Conservation (phyloP, 1,140 invertebrate genomes). For the Atta texana region DNA sequence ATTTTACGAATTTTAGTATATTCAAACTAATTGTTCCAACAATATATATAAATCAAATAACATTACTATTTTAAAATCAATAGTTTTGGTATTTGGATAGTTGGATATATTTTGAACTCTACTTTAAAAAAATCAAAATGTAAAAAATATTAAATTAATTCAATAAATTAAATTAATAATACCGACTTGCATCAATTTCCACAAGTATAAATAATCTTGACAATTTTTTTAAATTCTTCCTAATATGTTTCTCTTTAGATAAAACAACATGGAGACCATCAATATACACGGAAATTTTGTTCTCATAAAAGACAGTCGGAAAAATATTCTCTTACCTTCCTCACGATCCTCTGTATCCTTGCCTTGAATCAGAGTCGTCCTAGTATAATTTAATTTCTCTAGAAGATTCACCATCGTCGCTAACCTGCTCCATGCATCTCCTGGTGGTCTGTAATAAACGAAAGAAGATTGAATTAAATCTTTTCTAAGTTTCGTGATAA, state of each 20-base stretch:
- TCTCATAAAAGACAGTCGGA: neutral
- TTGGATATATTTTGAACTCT: neutral
- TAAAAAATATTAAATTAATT: neutral
- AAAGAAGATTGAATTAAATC: neutral
- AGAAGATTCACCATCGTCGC: slow-evolving; percentile 92
- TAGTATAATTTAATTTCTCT: slow-evolving; percentile 89
- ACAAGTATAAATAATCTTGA: neutral
- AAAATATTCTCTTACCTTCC: slow-evolving; percentile 77
- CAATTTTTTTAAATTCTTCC: neutral
- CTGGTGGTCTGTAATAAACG: slow-evolving; percentile 88
- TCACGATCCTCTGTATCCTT: slow-evolving; percentile 78
- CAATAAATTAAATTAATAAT: neutral
- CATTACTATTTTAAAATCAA: neutral
- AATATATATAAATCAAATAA: neutral
- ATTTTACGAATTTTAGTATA: neutral
- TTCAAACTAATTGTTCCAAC: neutral
- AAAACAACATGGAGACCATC: neutral
- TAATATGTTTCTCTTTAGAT: neutral
- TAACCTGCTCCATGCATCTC: slow-evolving; percentile 92
- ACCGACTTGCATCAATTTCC: neutral
- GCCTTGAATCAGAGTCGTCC: slow-evolving; percentile 80
- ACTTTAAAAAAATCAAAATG: neutral
- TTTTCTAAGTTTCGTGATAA: slow-evolving; percentile 46
- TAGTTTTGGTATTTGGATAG: too few species aligned
- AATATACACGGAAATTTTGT: too few species aligned